Evolutionary conservation across 30 jellyfish, hydroid and myxozoan species (phyloP), one percentile per base, ranked within the genome.

Genomic region (Nemopilema nomurai): DNA sequence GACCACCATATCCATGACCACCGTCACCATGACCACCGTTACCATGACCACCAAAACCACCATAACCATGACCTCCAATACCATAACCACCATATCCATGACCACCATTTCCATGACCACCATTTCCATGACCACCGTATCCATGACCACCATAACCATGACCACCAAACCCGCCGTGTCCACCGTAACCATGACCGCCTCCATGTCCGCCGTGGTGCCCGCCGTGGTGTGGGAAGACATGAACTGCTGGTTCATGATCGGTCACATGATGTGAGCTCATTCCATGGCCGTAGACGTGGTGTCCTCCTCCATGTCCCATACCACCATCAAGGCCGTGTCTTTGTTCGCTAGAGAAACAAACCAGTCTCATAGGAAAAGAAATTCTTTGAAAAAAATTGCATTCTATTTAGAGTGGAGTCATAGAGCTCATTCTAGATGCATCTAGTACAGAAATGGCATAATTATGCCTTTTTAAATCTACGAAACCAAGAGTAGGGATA

Each of bases 11-110:
- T 0, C 84, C 84, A 49, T 76, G 86, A 28, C 66, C 81, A 24
- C 89, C 89, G 68, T 81, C 89, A 80, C 64, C 71, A 51, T 78
- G 79, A 0, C 89, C 89, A 80, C 67, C n/a, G n/a, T 25, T 9
- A 18, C 17, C 28, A 73, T 74, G 33, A 49, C n/a, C n/a, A n/a
- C 90, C 76, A 51, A 26, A 50, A 50, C 76, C 76, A 23, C 74
- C 87, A 28, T 77, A 51, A 50, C 77, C 77, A 28, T 28, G 67
- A 52, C 49, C n/a, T n/a, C n/a, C 29, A 7, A 30, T 70, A 26
- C 89, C 76, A 51, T 50, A 50, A 50, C 76, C 76, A 23, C 74
- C 87, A 28, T 77, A 51, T 77, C 77, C 77, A 28, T 28, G 67
- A 52, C 49, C n/a, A n/a, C n/a, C 29, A 7, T 32, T 8, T 41